phyloP scores from a whole-genome alignment of 2,888 invertebrate genomes.

The Crioceris asparagi region DNA sequence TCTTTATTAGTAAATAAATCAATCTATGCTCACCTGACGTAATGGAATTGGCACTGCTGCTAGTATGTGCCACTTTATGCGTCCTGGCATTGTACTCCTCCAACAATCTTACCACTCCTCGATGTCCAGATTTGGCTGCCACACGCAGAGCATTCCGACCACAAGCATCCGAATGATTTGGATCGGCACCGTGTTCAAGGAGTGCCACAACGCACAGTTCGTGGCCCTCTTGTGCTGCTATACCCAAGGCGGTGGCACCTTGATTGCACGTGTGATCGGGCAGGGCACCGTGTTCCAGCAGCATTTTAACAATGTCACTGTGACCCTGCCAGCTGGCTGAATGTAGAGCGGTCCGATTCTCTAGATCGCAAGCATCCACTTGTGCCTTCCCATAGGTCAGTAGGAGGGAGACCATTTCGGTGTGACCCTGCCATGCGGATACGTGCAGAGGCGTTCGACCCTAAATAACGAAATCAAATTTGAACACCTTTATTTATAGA shows the following conservation, averaged over 20 bases:
- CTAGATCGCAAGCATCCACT: constrained; percentile 80
- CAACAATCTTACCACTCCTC: constrained; percentile 67
- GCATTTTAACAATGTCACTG: constrained; percentile 66
- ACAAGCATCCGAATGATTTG: constrained; percentile 75
- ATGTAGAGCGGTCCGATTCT: constrained; percentile 81
- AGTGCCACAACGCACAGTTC: constrained; percentile 81
- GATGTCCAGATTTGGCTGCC: constrained; percentile 85
- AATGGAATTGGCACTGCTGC: constrained; percentile 36
- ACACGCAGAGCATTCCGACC: constrained; percentile 81
- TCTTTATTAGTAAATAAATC: no score
- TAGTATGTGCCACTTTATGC: constrained; percentile 33
- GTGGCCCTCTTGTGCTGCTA: constrained; percentile 93
- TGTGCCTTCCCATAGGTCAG: constrained; percentile 68
- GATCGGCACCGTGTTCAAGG: constrained; percentile 75
- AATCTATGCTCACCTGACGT: constrained; percentile 36
- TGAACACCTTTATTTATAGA: neutral
- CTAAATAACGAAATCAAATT: constrained; percentile 35
- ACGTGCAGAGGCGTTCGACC: constrained; percentile 85
- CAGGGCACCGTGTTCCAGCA: constrained; percentile 69
- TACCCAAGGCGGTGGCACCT: constrained; percentile 89
- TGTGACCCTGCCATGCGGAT: constrained; percentile 89
- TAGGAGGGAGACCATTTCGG: constrained; percentile 81
- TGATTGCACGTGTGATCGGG: constrained; percentile 90
- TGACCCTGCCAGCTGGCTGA: constrained; percentile 96
- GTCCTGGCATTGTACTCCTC: constrained; percentile 50